These are phyloP conservation scores for Drosophila dives DNA, from an alignment of 2,888 invertebrate species.

Conservation along the genomic window DNA sequence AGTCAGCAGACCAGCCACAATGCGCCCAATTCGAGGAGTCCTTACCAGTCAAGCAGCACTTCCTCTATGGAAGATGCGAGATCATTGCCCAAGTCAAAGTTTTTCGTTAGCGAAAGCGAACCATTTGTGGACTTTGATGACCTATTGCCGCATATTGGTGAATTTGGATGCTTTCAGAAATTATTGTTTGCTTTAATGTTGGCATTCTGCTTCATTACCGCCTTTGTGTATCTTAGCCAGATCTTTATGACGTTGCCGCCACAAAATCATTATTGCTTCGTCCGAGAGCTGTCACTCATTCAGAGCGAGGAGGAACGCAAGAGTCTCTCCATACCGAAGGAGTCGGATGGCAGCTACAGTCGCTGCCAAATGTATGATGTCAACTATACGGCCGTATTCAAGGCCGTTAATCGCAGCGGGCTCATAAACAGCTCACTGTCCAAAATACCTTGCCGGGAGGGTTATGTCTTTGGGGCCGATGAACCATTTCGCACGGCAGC, in stretches of 20 bases:
- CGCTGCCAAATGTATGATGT: slow-evolving; percentile 91
- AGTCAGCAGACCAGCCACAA: slow-evolving; percentile 17
- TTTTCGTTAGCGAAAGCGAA: not conserved
- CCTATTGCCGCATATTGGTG: slow-evolving; percentile 92
- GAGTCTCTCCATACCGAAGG: slow-evolving; percentile 88
- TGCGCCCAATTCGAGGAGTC: not conserved
- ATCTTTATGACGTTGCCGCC: slow-evolving; percentile 93
- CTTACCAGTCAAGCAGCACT: not conserved
- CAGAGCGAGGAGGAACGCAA: slow-evolving; percentile 88
- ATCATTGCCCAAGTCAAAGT: not conserved
- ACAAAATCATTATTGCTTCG: slow-evolving; percentile 91
- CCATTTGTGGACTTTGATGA: slow-evolving; percentile 90
- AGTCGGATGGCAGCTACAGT: slow-evolving; percentile 86
- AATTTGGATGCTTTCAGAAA: slow-evolving; percentile 93
- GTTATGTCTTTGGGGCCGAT: slow-evolving; percentile 92
- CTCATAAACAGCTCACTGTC: slow-evolving; percentile 87
- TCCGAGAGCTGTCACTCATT: slow-evolving; percentile 89
- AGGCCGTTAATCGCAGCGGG: slow-evolving; percentile 87
- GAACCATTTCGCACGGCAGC: slow-evolving; percentile 93
- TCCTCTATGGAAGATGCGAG: not conserved
- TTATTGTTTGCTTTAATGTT: slow-evolving; percentile 92
- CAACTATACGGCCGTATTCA: slow-evolving; percentile 87
- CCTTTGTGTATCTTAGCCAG: slow-evolving; percentile 94
- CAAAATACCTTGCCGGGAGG: slow-evolving; percentile 87
- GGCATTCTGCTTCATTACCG: slow-evolving; percentile 93